These are phyloP conservation scores for Festucalex cinctus DNA, from an alignment of 2,113 vertebrate species.

Conservation along the genomic window DNA sequence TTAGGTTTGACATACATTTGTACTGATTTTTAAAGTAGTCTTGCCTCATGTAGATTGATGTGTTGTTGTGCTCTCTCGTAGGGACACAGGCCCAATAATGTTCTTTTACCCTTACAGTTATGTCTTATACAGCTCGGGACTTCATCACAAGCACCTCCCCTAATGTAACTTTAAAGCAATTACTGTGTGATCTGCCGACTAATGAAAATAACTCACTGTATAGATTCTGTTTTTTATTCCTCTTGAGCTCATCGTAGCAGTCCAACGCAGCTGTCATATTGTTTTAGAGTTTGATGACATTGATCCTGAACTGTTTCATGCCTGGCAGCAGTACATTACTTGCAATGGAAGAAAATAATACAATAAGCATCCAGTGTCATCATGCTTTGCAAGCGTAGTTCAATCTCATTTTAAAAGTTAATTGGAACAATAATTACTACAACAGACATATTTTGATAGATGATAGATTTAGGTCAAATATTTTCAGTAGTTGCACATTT, in stretches of 20 bases:
- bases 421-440: slow-evolving; percentile 10
- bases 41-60: slow-evolving; percentile 48
- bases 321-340: slow-evolving; percentile 27
- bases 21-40: slow-evolving; percentile 25
- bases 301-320: slow-evolving; percentile 32
- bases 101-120: slow-evolving; percentile 54
- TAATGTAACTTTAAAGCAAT: slow-evolving; percentile 67
- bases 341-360: slow-evolving; percentile 34
- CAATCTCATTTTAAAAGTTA: slow-evolving; percentile 11
- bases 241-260: slow-evolving; percentile 47
- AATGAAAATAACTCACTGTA: slow-evolving; percentile 59
- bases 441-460: slow-evolving; percentile 4
- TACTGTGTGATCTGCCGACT: slow-evolving; percentile 51
- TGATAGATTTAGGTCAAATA: slow-evolving; percentile 9
- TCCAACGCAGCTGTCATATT: slow-evolving; percentile 43
- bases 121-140: slow-evolving; percentile 40
- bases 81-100: slow-evolving; percentile 35
- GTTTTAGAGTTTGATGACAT: slow-evolving; percentile 49
- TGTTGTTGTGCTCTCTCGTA: slow-evolving; percentile 40
- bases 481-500: slow-evolving; percentile 13
- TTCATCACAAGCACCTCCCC: slow-evolving; percentile 51
- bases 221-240: slow-evolving; percentile 25
- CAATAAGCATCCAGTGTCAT: slow-evolving; percentile 7
- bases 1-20: slow-evolving; percentile 34
- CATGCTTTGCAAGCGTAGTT: slow-evolving; percentile 9